phyloP scores from a whole-genome alignment of 1,140 invertebrate species.

The Triops longicaudatus region DNA sequence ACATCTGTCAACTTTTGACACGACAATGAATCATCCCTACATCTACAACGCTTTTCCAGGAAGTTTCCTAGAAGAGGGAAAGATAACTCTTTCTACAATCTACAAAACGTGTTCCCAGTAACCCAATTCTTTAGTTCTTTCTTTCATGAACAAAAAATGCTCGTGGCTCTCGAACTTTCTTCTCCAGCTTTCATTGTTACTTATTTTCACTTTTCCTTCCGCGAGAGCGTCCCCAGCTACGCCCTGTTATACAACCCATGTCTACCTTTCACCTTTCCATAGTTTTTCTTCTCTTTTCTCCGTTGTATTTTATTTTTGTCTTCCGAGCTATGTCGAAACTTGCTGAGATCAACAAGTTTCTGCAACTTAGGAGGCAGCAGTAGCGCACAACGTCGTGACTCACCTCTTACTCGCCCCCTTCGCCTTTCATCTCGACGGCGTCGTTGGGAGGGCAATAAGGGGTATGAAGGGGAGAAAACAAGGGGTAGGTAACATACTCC shows the following conservation, averaged over 20 bases:
- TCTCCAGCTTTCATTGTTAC: not conserved
- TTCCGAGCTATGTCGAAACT: not conserved
- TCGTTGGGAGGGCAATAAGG: not conserved
- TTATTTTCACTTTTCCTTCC: too few species aligned
- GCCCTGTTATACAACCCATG: not conserved
- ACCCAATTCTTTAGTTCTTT: not conserved
- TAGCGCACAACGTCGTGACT: slow-evolving; percentile 1
- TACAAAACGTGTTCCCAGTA: not conserved
- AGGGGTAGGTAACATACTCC: not conserved
- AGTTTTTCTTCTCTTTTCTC: not conserved
- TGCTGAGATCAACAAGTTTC: slow-evolving; percentile 15
- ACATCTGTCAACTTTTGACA: not conserved
- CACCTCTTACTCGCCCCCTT: not conserved
- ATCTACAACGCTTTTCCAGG: slow-evolving; percentile 9
- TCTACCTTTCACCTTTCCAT: not conserved
- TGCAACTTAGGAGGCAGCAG: not conserved
- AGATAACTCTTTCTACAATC: not conserved
- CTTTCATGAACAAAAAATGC: not conserved
- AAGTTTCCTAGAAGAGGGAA: not conserved
- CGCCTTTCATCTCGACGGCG: not conserved
- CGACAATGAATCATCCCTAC: not conserved
- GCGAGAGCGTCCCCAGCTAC: too few species aligned
- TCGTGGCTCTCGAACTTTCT: not conserved
- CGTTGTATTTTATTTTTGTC: not conserved
- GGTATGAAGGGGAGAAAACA: not conserved